Percentiles rank a stretch among this genome's conserved stretches.
These are phyloP conservation scores for Drosophila testacea DNA, from an alignment of 2,888 invertebrate species.

Conservation along the genomic window DNA sequence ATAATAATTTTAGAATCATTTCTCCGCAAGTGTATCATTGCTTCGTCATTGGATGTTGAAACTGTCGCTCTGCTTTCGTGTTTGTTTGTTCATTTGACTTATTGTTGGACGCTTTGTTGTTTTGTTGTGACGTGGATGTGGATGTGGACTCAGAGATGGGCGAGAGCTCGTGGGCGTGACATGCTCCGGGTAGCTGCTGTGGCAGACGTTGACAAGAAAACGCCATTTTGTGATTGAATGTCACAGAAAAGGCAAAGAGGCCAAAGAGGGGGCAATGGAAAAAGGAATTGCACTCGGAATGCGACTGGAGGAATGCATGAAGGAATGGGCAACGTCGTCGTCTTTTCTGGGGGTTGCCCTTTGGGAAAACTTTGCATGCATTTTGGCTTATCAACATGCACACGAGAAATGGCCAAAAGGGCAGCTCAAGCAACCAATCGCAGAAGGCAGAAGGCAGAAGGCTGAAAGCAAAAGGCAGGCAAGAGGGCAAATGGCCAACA, in stretches of 20 bases:
- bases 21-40: conserved; percentile 33
- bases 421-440: conserved; percentile 70
- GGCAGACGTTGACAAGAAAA: conserved; percentile 83
- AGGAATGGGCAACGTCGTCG: conserved; percentile 35
- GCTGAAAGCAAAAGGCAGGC: conserved; percentile 17
- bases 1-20: too few species aligned
- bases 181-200: conserved; percentile 61
- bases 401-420: conserved; percentile 66
- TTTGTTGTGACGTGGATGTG: conserved; percentile 61
- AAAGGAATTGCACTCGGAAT: conserved; percentile 34
- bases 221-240: conserved; percentile 84
- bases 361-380: conserved; percentile 64
- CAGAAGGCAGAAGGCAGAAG: conserved; percentile 47
- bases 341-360: conserved; percentile 37
- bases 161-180: conserved; percentile 68
- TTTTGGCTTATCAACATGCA: conserved; percentile 77
- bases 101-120: conserved; percentile 69
- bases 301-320: conserved; percentile 31
- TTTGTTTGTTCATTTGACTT: conserved; percentile 76
- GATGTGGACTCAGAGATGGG: conserved; percentile 25
- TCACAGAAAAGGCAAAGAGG: conserved; percentile 67
- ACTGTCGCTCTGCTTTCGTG: conserved; percentile 41
- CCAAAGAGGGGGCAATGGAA: neutral
- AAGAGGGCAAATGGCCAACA: conserved; percentile 67
- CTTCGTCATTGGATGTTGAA: conserved; percentile 22